Evolutionary conservation across 1,140 invertebrate genomes (phyloP).

Genomic region (Trachymyrmex septentrionalis): DNA sequence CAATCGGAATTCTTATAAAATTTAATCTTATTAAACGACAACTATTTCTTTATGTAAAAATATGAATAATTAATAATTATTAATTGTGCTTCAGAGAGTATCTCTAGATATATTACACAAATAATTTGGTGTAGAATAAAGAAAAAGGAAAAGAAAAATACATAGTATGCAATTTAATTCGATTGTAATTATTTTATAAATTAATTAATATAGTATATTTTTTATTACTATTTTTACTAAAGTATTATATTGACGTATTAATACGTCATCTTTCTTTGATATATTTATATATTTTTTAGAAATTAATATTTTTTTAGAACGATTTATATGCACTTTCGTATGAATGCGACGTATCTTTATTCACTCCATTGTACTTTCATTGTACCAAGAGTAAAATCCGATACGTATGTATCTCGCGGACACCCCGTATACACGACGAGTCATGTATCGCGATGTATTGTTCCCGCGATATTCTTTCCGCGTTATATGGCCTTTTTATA

Average conservation of each 20-base stretch:
- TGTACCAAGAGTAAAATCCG: not conserved
- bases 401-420: constrained; percentile 5
- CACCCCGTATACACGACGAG: constrained; percentile 7
- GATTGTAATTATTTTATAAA: not conserved
- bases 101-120: not conserved
- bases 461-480: constrained; percentile 34
- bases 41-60: constrained; percentile 5
- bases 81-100: not conserved
- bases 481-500: constrained; percentile 41
- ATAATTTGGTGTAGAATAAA: not conserved
- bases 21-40: not conserved
- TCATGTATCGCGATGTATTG: constrained; percentile 28
- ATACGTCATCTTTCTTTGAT: not conserved
- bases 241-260: not conserved
- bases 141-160: not conserved
- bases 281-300: not conserved
- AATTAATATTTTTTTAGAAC: not conserved
- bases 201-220: not conserved
- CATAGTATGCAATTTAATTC: not conserved
- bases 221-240: not conserved
- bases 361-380: not conserved
- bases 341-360: not conserved
- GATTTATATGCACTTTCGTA: not conserved
- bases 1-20: not conserved
- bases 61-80: not conserved